Conservation (phyloP, 2,113 vertebrate species). For the Hylia prasina region DNA sequence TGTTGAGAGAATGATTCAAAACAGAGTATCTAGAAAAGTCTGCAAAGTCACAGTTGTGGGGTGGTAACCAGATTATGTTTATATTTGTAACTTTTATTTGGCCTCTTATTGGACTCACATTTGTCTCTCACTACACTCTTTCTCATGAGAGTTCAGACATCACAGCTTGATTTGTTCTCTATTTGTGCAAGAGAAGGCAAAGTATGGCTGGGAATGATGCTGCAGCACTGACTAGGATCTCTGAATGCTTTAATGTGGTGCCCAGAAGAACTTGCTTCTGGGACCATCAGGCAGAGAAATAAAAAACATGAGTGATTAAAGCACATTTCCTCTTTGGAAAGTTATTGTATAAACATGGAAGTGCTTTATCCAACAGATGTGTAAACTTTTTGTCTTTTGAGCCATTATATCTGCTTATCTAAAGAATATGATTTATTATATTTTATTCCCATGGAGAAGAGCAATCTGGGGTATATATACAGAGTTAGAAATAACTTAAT, state of each 20-base stretch:
- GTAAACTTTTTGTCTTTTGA: constrained; percentile 3
- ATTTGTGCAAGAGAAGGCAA: neutral
- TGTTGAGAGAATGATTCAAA: constrained; percentile 9
- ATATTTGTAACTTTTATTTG: constrained; percentile 31
- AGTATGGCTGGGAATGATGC: constrained; percentile 7
- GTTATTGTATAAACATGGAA: constrained; percentile 44
- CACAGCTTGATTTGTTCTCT: constrained; percentile 19
- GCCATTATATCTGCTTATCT: constrained; percentile 4
- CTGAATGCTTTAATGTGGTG: constrained; percentile 32
- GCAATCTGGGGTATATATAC: neutral
- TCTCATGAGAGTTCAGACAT: constrained; percentile 47
- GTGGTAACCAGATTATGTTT: constrained; percentile 57
- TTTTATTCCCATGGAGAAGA: neutral
- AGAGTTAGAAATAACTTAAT: neutral
- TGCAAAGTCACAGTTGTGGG: constrained; percentile 37
- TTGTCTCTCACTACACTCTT: neutral
- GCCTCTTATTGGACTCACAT: constrained; percentile 6
- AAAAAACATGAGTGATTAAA: constrained; percentile 46
- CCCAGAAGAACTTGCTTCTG: constrained; percentile 41
- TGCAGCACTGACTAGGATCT: neutral
- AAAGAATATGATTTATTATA: neutral
- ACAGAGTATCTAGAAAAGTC: constrained; percentile 27
- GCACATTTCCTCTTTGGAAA: constrained; percentile 39
- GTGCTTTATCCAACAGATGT: constrained; percentile 43
- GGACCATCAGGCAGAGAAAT: neutral